Percentiles rank a stretch among this genome's conserved stretches.
Evolutionary conservation across 2,113 vertebrate genomes (phyloP).

Genomic region (Psilopogon haemacephalus): DNA sequence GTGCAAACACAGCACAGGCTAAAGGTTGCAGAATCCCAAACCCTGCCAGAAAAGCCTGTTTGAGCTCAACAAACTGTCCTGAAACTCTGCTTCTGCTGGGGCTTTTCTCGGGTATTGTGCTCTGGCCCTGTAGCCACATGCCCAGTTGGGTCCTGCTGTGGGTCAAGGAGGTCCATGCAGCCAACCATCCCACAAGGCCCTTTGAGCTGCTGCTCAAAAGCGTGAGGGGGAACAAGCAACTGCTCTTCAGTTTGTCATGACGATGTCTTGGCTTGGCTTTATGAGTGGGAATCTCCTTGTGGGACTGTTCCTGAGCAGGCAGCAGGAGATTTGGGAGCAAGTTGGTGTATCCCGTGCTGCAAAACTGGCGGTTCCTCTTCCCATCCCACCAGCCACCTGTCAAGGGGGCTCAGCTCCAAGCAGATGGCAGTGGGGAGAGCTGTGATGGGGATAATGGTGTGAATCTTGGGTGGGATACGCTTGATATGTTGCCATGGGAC

Average conservation of each 20-base stretch:
- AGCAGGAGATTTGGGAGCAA: neutral
- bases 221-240: accelerated
- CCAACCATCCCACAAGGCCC: neutral
- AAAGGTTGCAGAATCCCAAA: neutral
- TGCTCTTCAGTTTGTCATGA: neutral
- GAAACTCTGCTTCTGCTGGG: neutral
- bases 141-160: neutral
- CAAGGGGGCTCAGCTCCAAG: neutral
- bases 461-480: neutral
- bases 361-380: neutral
- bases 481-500: neutral
- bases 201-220: neutral
- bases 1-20: neutral
- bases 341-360: neutral
- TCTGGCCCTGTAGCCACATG: too few relatives aligned
- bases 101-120: neutral
- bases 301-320: neutral
- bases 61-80: neutral
- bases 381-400: conserved; percentile 19
- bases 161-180: neutral
- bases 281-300: neutral
- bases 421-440: conserved; percentile 9
- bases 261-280: neutral
- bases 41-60: neutral
- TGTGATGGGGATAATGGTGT: neutral